phyloP scores from a whole-genome alignment of 2,113 vertebrate species.

The human (Homo sapiens) region DNA sequence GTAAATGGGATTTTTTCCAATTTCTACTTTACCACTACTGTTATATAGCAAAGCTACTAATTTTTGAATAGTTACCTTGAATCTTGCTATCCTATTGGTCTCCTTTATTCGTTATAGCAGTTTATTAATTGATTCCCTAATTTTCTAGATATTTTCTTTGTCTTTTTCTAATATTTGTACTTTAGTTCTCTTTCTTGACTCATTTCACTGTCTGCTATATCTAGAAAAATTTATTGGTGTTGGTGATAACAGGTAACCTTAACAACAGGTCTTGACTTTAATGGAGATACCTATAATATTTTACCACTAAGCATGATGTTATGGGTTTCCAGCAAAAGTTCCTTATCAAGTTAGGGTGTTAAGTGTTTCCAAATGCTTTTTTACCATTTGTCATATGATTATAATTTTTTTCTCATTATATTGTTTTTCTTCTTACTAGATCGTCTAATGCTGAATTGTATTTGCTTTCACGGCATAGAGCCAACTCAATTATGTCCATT shows the following conservation, averaged over 20 bases:
- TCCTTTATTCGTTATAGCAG: neutral
- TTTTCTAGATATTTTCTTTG: neutral
- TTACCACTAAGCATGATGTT: neutral
- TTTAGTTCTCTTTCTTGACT: neutral
- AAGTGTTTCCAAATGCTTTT: neutral
- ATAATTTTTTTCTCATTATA: neutral
- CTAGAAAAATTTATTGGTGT: neutral
- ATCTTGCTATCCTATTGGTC: neutral
- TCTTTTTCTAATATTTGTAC: neutral
- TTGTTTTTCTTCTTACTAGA: neutral
- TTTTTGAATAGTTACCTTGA: neutral
- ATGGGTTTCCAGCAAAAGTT: neutral
- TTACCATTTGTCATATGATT: neutral
- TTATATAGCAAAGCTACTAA: neutral
- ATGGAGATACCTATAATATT: neutral
- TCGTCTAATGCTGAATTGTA: neutral
- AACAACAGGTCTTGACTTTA: neutral
- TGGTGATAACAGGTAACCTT: neutral
- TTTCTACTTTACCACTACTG: neutral
- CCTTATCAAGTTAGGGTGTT: neutral
- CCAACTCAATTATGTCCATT: neutral
- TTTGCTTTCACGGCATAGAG: neutral
- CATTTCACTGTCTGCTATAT: neutral
- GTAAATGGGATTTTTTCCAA: neutral
- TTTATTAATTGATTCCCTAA: neutral